Conservation (phyloP, 2,888 invertebrate species). For the Marasmarcha lunaedactyla region DNA sequence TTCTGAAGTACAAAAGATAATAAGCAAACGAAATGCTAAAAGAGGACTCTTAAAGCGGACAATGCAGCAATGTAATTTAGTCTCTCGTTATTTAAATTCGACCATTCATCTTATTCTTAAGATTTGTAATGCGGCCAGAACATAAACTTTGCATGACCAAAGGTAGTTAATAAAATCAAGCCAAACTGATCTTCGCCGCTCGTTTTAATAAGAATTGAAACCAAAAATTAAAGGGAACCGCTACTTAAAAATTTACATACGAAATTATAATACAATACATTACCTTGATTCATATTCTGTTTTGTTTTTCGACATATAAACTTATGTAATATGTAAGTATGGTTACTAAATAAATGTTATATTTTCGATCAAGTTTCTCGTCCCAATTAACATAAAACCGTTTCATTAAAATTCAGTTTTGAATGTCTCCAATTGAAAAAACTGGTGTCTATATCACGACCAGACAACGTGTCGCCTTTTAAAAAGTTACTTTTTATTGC, state of each 20-base stretch:
- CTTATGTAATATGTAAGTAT: not conserved
- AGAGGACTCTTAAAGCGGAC: not conserved
- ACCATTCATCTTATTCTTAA: constrained; percentile 3
- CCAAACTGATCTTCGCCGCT: constrained; percentile 19
- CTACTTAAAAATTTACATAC: constrained; percentile 45
- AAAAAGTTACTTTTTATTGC: constrained; percentile 19
- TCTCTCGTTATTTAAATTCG: constrained; percentile 5
- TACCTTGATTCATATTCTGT: constrained; percentile 35
- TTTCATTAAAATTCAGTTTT: constrained; percentile 30
- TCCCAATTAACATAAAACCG: constrained; percentile 29
- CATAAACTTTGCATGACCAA: constrained; percentile 10
- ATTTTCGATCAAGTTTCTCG: constrained; percentile 12
- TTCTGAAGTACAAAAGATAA: too few relatives aligned
- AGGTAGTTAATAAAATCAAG: not conserved
- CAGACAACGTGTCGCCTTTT: constrained; percentile 36
- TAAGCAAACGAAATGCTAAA: too few relatives aligned
- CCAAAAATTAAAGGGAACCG: constrained; percentile 38
- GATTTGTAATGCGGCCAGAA: constrained; percentile 1
- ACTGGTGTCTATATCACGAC: constrained; percentile 28
- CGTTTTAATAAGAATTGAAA: constrained; percentile 28
- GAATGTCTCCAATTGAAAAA: constrained; percentile 29
- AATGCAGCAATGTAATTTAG: not conserved
- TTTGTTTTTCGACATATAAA: constrained; percentile 19
- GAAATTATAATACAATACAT: constrained; percentile 50
- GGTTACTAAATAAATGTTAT: not conserved